phyloP scores from a whole-genome alignment of 2,797 vertebrate species.

The Podarcis siculus region DNA sequence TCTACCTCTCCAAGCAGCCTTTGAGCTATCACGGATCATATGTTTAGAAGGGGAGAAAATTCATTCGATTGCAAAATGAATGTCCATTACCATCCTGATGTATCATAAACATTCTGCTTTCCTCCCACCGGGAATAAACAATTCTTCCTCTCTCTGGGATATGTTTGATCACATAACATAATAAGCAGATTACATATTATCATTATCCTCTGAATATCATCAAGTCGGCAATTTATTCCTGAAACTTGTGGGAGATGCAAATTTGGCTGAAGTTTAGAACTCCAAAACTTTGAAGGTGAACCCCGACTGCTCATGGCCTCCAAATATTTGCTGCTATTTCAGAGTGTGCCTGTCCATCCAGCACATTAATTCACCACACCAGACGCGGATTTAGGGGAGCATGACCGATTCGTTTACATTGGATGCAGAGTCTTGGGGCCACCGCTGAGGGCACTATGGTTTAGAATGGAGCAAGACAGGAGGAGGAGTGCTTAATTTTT shows the following conservation, averaged over 20 bases:
- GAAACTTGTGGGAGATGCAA: slow-evolving; percentile 74
- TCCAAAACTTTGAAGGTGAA: slow-evolving; percentile 62
- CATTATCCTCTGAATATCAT: slow-evolving; percentile 72
- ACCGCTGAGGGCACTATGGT: no score
- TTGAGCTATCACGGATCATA: slow-evolving; percentile 71
- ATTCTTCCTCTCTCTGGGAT: slow-evolving; percentile 69
- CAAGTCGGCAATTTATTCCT: slow-evolving; percentile 76
- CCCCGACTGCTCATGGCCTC: slow-evolving; percentile 53
- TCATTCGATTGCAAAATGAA: slow-evolving; percentile 61
- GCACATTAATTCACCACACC: background rate
- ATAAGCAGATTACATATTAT: slow-evolving; percentile 63
- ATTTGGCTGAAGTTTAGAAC: slow-evolving; percentile 74
- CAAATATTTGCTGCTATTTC: background rate
- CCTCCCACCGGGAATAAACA: slow-evolving; percentile 64
- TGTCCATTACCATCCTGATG: slow-evolving; percentile 63
- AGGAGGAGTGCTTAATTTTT: no score
- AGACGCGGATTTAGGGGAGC: no score
- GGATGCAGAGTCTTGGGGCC: no score
- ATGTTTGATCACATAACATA: slow-evolving; percentile 67
- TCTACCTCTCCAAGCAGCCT: slow-evolving; percentile 74
- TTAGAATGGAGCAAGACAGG: no score
- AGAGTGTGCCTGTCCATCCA: background rate
- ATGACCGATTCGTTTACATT: no score
- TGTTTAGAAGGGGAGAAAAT: slow-evolving; percentile 66
- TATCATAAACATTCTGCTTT: slow-evolving; percentile 71